Evolutionary conservation across 2,113 vertebrate species (phyloP).

Genomic region (Poeciliopsis turrubarensis): DNA sequence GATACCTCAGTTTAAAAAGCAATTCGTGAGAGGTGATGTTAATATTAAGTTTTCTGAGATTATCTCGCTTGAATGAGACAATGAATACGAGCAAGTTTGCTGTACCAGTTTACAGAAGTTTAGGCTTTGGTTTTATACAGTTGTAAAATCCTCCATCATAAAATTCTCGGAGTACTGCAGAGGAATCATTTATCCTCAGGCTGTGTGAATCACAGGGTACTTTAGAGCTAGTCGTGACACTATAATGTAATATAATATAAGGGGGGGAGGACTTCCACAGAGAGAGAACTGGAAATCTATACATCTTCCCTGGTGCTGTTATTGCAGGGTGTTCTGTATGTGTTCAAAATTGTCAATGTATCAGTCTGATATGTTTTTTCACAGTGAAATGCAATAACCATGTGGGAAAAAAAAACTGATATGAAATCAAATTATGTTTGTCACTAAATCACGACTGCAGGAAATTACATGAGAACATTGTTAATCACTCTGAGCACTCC

Average conservation of each 20-base stretch:
- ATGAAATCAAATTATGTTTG: neutral
- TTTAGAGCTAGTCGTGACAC: conserved; percentile 43
- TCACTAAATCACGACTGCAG: conserved; percentile 6
- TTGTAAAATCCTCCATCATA: neutral
- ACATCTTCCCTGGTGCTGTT: conserved; percentile 10
- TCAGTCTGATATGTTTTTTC: neutral
- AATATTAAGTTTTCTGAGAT: neutral
- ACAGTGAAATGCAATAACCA: neutral
- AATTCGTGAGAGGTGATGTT: neutral
- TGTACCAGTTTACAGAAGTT: neutral
- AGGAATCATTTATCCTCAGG: conserved; percentile 25
- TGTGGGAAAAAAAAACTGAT: neutral
- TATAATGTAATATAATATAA: conserved; percentile 16
- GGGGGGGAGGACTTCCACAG: neutral
- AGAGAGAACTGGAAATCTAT: conserved; percentile 11
- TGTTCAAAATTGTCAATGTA: neutral
- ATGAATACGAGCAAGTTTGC: neutral
- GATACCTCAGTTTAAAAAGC: neutral
- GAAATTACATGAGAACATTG: conserved; percentile 3
- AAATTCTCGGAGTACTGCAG: neutral
- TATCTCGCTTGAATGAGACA: neutral
- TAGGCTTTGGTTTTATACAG: neutral
- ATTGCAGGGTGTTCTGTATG: neutral
- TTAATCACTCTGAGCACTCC: conserved; percentile 12
- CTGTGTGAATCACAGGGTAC: conserved; percentile 39